Conservation (phyloP, 2,888 invertebrate genomes). For the Conus canariensis region DNA sequence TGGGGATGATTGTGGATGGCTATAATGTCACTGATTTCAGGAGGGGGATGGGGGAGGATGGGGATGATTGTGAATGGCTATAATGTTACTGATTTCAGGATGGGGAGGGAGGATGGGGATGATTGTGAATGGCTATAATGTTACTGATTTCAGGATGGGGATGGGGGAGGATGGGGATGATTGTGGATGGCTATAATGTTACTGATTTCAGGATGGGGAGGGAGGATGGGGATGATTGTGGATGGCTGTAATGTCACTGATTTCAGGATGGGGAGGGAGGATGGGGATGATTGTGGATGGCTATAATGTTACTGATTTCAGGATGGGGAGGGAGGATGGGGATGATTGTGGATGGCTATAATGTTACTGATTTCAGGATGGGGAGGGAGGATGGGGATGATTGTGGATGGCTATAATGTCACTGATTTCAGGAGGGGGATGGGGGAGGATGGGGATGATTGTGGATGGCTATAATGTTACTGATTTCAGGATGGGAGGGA, state of each 20-base stretch:
- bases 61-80: too few relatives aligned
- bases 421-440: slow-evolving; percentile 80
- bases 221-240: too few relatives aligned
- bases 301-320: slow-evolving; percentile 46
- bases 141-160: slow-evolving; percentile 80
- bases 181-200: too few relatives aligned
- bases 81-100: slow-evolving; percentile 72
- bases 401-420: too few relatives aligned
- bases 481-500: slow-evolving; percentile 80
- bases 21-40: slow-evolving; percentile 53
- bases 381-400: background rate
- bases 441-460: too few relatives aligned
- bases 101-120: slow-evolving; percentile 76
- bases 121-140: too few relatives aligned
- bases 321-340: slow-evolving; percentile 79
- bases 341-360: too few relatives aligned
- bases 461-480: too few relatives aligned
- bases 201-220: slow-evolving; percentile 80
- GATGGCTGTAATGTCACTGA: too few relatives aligned
- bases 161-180: background rate
- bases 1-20: too few relatives aligned
- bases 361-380: slow-evolving; percentile 80
- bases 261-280: slow-evolving; percentile 80
- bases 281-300: too few relatives aligned
- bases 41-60: slow-evolving; percentile 80